phyloP scores from a whole-genome alignment of 1,140 invertebrate genomes.

The Vollenhovia emeryi region DNA sequence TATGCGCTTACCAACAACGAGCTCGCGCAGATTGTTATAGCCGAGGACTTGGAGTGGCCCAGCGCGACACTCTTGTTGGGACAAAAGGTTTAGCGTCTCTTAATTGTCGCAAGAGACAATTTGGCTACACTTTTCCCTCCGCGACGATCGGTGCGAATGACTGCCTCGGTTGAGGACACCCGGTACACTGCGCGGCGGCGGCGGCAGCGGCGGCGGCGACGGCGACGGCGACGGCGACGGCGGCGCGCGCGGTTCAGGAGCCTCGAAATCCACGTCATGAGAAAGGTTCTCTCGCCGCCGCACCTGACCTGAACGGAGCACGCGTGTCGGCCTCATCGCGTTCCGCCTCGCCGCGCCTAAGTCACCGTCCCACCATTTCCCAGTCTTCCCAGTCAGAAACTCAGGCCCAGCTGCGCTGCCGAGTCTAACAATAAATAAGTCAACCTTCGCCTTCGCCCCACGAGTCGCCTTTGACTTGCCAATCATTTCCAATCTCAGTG shows the following conservation, averaged over 20 bases:
- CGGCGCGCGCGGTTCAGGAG: constrained; percentile 25
- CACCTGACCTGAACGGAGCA: constrained; percentile 58
- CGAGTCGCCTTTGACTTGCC: background rate
- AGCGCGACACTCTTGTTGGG: background rate
- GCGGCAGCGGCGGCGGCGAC: no score
- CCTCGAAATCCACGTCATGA: constrained; percentile 45
- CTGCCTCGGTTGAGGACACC: constrained; percentile 60
- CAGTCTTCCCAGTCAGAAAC: no score
- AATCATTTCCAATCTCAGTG: background rate
- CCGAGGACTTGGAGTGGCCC: background rate
- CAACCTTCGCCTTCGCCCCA: background rate
- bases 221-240: no score
- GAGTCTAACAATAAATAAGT: no score
- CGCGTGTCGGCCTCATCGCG: constrained; percentile 34
- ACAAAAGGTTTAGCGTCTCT: background rate
- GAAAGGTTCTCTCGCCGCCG: constrained; percentile 49
- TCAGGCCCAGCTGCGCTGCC: no score
- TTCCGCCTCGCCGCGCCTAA: background rate
- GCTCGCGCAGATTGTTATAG: constrained; percentile 14
- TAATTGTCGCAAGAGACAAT: background rate
- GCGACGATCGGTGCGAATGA: background rate
- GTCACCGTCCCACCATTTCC: no score
- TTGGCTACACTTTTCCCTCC: no score
- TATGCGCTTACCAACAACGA: constrained; percentile 42
- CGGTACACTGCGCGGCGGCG: constrained; percentile 64